These are phyloP conservation scores for Sminthurinus aureus DNA, from an alignment of 2,888 invertebrate species.

Conservation along the genomic window DNA sequence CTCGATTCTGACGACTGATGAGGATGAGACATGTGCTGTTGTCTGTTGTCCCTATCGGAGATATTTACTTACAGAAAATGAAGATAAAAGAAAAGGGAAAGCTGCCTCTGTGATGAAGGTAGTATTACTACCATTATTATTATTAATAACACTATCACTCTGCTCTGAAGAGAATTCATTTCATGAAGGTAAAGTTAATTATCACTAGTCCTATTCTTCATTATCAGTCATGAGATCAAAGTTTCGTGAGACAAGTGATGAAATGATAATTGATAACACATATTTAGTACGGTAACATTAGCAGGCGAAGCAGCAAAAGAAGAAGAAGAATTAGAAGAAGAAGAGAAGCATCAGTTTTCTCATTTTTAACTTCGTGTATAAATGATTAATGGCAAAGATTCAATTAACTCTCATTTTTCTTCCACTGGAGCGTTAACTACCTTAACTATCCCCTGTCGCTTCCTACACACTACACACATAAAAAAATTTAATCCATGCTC, in stretches of 20 bases:
- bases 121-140: neutral
- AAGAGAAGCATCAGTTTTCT: neutral
- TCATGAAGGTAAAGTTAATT: conserved; percentile 26
- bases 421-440: conserved; percentile 35
- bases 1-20: too few species aligned
- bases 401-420: conserved; percentile 41
- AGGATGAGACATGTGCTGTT: too few species aligned
- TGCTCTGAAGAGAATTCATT: conserved; percentile 31
- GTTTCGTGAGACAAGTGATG: conserved; percentile 39
- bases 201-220: conserved; percentile 35
- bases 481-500: conserved; percentile 17
- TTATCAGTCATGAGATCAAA: conserved; percentile 40
- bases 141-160: too few species aligned
- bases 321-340: neutral
- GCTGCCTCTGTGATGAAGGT: neutral
- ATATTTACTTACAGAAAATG: neutral
- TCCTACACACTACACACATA: neutral
- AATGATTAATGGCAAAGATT: conserved; percentile 31
- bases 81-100: neutral
- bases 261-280: conserved; percentile 37
- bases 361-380: conserved; percentile 26
- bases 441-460: conserved; percentile 36
- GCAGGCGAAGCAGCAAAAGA: neutral
- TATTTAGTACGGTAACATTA: conserved; percentile 9
- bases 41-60: neutral